A percentile compares a stretch with the other conserved stretches of the same genome.
Conservation (phyloP, 2,888 invertebrate species). For the Kryphioiulus occultus region DNA sequence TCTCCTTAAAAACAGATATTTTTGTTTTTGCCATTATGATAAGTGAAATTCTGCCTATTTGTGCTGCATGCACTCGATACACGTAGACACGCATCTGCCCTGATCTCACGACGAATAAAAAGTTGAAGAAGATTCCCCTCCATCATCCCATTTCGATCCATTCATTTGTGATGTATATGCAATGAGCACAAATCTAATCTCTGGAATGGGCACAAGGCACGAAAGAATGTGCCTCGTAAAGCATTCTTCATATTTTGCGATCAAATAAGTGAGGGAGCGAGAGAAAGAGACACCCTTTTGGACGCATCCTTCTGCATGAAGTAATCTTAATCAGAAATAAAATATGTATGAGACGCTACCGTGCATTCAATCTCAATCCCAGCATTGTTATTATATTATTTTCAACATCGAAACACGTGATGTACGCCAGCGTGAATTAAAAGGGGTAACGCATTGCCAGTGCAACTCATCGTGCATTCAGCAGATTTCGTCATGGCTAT, state of each 20-base stretch:
- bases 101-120: neutral
- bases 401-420: conserved; percentile 3
- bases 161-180: conserved; percentile 24
- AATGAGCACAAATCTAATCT: conserved; percentile 31
- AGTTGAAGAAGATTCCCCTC: neutral
- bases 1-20: conserved; percentile 10
- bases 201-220: neutral
- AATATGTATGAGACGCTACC: conserved; percentile 35
- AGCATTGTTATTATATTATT: conserved; percentile 26
- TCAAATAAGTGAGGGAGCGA: neutral
- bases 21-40: neutral
- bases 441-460: neutral
- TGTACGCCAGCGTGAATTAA: neutral
- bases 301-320: conserved; percentile 20
- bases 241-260: neutral
- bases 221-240: neutral
- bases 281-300: neutral
- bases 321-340: conserved; percentile 31
- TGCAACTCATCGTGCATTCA: neutral
- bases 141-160: conserved; percentile 14
- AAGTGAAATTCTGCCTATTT: neutral
- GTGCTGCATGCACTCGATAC: neutral
- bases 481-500: neutral
- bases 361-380: conserved; percentile 16
- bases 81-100: neutral